phyloP scores from a whole-genome alignment of 1,140 invertebrate species.

The Calephelis virginiensis region DNA sequence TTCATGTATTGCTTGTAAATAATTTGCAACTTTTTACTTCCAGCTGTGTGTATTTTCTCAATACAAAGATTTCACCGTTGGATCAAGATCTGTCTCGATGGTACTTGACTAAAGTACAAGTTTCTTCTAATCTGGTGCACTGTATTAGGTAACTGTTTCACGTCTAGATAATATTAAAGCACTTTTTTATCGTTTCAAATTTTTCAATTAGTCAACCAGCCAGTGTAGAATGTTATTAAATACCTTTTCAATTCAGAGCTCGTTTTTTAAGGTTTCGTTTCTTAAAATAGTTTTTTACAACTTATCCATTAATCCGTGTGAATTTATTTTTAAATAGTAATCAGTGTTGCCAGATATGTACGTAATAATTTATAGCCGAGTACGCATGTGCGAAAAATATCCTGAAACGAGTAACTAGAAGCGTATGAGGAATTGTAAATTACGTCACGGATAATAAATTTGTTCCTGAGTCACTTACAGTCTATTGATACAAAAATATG shows the following conservation, averaged over 20 bases:
- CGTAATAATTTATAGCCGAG: not conserved
- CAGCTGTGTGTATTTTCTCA: constrained; percentile 94
- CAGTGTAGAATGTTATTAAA: not conserved
- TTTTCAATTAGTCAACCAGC: not conserved
- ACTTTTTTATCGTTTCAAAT: not conserved
- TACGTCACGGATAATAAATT: too few relatives aligned
- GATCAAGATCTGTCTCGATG: constrained; percentile 72
- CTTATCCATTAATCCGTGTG: not conserved
- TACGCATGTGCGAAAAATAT: not conserved
- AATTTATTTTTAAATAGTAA: constrained; percentile 3
- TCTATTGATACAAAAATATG: too few relatives aligned
- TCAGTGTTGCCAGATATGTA: constrained; percentile 9
- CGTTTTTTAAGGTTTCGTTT: too few relatives aligned
- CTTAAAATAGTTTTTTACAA: too few relatives aligned
- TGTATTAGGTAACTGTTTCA: constrained; percentile 5
- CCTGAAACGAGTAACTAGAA: not conserved
- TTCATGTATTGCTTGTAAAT: constrained; percentile 4
- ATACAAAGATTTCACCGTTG: constrained; percentile 92
- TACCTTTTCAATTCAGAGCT: not conserved
- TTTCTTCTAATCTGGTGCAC: constrained; percentile 8
- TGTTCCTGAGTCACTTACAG: too few relatives aligned
- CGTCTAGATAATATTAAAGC: constrained; percentile 19
- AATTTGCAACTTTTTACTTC: constrained; percentile 68
- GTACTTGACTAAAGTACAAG: constrained; percentile 54
- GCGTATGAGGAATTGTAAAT: too few relatives aligned